Percentiles rank a stretch among this genome's conserved stretches.
These are phyloP conservation scores for Megalonaias nervosa DNA, from an alignment of 1,140 invertebrate species.

Conservation along the genomic window DNA sequence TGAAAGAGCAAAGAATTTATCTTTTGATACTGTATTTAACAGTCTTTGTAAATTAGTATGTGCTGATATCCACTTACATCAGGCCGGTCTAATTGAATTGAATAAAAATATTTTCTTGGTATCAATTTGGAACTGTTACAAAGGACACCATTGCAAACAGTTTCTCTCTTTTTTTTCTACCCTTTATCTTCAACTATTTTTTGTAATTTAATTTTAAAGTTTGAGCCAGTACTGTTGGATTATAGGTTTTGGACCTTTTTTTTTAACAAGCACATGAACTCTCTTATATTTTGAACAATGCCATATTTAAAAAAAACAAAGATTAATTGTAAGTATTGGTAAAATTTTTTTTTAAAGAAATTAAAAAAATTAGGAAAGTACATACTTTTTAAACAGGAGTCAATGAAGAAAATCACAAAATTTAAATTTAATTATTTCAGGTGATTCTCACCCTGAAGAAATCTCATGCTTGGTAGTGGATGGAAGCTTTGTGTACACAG, in stretches of 20 bases:
- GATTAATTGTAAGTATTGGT: background rate
- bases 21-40: too few species aligned
- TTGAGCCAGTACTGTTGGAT: background rate
- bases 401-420: background rate
- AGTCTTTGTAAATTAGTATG: too few species aligned
- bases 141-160: background rate
- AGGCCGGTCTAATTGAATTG: too few species aligned
- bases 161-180: background rate
- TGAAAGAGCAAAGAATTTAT: too few species aligned
- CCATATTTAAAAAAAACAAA: background rate
- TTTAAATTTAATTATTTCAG: conserved; percentile 39
- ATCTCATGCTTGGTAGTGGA: conserved; percentile 89
- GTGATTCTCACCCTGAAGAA: conserved; percentile 80
- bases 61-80: too few species aligned
- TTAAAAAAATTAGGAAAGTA: too few species aligned
- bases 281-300: background rate
- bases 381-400: too few species aligned
- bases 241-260: background rate
- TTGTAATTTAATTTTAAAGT: background rate
- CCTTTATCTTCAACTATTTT: background rate
- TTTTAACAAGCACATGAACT: background rate
- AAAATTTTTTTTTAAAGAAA: conserved; percentile 1
- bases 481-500: conserved; percentile 86
- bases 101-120: too few species aligned
- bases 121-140: background rate